phyloP scores from a whole-genome alignment of 2,888 invertebrate genomes.

The Pantelozetes paolii region DNA sequence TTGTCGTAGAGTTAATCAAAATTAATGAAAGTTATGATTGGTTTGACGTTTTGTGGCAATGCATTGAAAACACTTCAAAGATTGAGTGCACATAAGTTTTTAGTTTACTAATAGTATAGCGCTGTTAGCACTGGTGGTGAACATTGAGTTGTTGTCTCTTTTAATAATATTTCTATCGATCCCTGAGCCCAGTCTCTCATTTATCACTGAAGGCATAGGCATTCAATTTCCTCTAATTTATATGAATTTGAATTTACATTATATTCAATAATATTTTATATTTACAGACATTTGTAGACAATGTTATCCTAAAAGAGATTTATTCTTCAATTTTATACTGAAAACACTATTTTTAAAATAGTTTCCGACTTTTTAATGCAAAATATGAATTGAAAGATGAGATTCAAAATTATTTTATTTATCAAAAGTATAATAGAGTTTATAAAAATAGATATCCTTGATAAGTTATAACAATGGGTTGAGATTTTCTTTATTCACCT shows the following conservation, averaged over 20 bases:
- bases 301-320: not conserved
- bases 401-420: too few species aligned
- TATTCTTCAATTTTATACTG: too few species aligned
- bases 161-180: not conserved
- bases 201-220: not conserved
- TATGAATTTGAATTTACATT: not conserved
- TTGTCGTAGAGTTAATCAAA: slow-evolving; percentile 26
- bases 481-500: too few species aligned
- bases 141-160: slow-evolving; percentile 1
- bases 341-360: too few species aligned
- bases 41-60: slow-evolving; percentile 28
- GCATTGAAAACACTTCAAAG: not conserved
- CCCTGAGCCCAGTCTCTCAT: not conserved
- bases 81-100: not conserved
- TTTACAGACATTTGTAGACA: not conserved
- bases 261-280: not conserved
- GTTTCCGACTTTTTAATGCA: too few species aligned
- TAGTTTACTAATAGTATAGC: not conserved
- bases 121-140: not conserved
- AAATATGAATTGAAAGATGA: too few species aligned
- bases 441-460: too few species aligned
- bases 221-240: slow-evolving; percentile 15
- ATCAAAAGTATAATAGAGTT: too few species aligned
- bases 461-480: too few species aligned
- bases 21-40: slow-evolving; percentile 36